A percentile compares a stretch with the other conserved stretches of the same genome.
Evolutionary conservation across 92 coral and sea anemone species (phyloP).

Genomic region (Umimayanthus kanabou): DNA sequence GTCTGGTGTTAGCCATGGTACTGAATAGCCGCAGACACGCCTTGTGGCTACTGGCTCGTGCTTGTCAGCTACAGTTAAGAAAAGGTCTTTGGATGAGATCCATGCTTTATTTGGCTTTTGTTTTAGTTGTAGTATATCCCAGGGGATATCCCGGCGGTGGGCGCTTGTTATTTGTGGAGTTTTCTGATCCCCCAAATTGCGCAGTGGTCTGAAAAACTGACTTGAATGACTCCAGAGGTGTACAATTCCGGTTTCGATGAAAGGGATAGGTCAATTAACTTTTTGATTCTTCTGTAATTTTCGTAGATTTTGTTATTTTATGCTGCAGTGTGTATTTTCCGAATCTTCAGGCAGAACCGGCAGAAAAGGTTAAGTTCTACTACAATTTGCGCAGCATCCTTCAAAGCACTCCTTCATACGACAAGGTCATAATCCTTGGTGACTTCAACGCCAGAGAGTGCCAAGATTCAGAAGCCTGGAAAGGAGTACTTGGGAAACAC

Average conservation of each 20-base stretch:
- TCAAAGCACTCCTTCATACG: too few species aligned
- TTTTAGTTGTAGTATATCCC: slow-evolving; percentile 39
- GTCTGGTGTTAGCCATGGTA: slow-evolving; percentile 61
- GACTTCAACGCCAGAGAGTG: too few species aligned
- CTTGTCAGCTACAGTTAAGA: slow-evolving; percentile 41
- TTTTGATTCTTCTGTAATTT: slow-evolving; percentile 14
- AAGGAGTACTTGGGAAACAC: too few species aligned
- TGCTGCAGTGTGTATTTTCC: too few species aligned
- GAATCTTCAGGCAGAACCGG: too few species aligned
- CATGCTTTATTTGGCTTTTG: slow-evolving; percentile 40
- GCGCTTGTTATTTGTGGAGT: slow-evolving; percentile 39
- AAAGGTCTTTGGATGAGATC: slow-evolving; percentile 43
- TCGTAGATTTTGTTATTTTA: too few species aligned
- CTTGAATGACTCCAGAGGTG: slow-evolving; percentile 37
- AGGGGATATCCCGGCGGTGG: slow-evolving; percentile 49
- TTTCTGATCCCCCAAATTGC: slow-evolving; percentile 48
- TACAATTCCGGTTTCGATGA: slow-evolving; percentile 67
- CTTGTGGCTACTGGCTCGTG: slow-evolving; percentile 47
- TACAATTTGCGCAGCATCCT: too few species aligned
- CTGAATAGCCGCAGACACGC: slow-evolving; percentile 54
- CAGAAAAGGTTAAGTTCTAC: too few species aligned
- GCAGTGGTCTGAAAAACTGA: slow-evolving; percentile 65
- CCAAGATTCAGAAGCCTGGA: too few species aligned
- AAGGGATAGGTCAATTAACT: slow-evolving; percentile 58
- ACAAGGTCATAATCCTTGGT: too few species aligned